Percentiles rank a stretch among this genome's conserved stretches.
phyloP scores from a whole-genome alignment of 2,888 invertebrate genomes.

The Eupithecia vulgata region DNA sequence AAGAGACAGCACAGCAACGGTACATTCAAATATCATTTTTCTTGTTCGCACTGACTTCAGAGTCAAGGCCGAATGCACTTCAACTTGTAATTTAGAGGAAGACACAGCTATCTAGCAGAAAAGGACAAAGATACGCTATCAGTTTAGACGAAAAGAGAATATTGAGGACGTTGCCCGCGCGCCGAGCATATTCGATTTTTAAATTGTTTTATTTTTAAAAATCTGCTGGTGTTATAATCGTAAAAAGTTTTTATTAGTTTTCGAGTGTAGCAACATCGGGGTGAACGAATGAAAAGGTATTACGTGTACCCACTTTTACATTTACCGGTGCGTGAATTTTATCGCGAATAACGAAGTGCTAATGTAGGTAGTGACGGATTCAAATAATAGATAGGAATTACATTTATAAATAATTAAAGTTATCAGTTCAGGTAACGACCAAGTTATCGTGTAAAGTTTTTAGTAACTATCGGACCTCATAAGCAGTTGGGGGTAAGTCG shows the following conservation, averaged over 20 bases:
- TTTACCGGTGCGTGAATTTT: constrained; percentile 52
- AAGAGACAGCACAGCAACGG: constrained; percentile 69
- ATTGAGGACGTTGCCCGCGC: constrained; percentile 63
- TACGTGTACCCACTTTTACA: constrained; percentile 59
- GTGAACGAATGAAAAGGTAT: constrained; percentile 41
- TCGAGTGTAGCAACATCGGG: constrained; percentile 57
- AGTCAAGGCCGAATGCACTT: constrained; percentile 80
- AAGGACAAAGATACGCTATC: constrained; percentile 52
- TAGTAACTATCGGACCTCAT: background rate
- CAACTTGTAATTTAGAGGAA: constrained; percentile 52
- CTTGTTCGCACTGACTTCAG: constrained; percentile 62
- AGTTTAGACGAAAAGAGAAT: constrained; percentile 64
- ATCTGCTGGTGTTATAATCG: constrained; percentile 45
- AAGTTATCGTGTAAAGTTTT: constrained; percentile 10
- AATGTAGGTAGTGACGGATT: constrained; percentile 27
- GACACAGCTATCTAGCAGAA: constrained; percentile 53
- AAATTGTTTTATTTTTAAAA: constrained; percentile 41
- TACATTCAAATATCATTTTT: constrained; percentile 60
- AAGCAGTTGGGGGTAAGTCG: constrained; percentile 30
- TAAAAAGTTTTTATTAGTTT: constrained; percentile 47
- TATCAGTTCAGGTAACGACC: constrained; percentile 1
- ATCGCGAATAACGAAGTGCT: constrained; percentile 25
- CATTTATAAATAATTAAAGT: background rate
- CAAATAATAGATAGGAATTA: background rate
- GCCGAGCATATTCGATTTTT: constrained; percentile 60